These are phyloP conservation scores for Ganaspis brasiliensis DNA, from an alignment of 2,888 invertebrate genomes.

Conservation along the genomic window DNA sequence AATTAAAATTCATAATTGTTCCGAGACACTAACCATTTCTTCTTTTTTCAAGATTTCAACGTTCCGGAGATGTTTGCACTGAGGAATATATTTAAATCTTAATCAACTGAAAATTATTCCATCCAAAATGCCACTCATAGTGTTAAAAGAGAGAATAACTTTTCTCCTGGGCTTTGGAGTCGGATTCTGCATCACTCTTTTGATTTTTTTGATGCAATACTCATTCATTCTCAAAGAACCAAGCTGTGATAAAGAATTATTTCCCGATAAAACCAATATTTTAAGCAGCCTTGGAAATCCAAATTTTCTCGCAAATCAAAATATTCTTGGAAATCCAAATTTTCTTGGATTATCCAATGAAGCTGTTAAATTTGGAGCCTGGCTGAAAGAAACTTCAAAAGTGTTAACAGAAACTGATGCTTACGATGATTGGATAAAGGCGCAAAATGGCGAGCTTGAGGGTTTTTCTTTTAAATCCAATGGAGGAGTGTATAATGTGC, in stretches of 20 bases:
- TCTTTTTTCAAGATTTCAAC: no score
- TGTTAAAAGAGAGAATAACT: slow-evolving; percentile 13
- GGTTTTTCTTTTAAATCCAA: no score
- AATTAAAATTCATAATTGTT: slow-evolving; percentile 7
- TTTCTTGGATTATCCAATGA: not conserved
- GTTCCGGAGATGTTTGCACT: not conserved
- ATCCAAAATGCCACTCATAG: not conserved
- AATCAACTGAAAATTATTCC: not conserved
- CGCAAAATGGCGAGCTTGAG: slow-evolving; percentile 62
- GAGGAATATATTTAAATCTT: not conserved
- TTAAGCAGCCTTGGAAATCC: no score
- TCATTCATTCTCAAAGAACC: not conserved
- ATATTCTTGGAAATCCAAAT: slow-evolving; percentile 2
- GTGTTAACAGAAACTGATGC: not conserved
- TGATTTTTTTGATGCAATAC: slow-evolving; percentile 47
- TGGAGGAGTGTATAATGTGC: no score
- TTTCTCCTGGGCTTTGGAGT: slow-evolving; percentile 59
- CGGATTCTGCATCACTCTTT: slow-evolving; percentile 54
- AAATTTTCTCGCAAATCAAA: slow-evolving; percentile 8
- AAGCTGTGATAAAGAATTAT: slow-evolving; percentile 16
- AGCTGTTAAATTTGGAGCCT: slow-evolving; percentile 1
- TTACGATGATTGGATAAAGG: slow-evolving; percentile 70
- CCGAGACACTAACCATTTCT: not conserved
- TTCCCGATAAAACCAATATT: not conserved
- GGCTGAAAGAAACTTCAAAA: slow-evolving; percentile 5